Evolutionary conservation across 2,113 vertebrate genomes (phyloP), one percentile per base, ranked within the genome.

Genomic region (Puntigrus tetrazona): DNA sequence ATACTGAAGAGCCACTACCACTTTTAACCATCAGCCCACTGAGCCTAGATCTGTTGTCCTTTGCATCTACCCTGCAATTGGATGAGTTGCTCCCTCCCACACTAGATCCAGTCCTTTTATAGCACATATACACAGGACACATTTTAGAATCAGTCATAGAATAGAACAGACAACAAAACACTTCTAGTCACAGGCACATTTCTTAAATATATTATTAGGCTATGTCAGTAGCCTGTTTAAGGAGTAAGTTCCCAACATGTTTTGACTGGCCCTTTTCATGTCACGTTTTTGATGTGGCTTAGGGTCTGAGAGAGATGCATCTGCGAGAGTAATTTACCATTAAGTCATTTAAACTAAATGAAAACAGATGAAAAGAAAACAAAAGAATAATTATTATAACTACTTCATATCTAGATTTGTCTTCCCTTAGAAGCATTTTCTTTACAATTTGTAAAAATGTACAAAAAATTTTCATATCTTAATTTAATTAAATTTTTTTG

Each of bases 1-100:
- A 57, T 86, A 55, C 52, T 57, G 61, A 69, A 20, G 52, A 82
- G 76, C 55, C 83, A 72, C 67, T 75, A 74, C 65, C 78, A 72
- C 11, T 43, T 78, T 61, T 31, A 77, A 78, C 45, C 29, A 52
- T 57, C 31, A 59, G 6, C 72, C 20, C 25, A 20, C 47, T 20
- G 47, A 50, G 47, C 0, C 47, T 18, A 75, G 43, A 67, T 13
- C 18, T 1, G 18, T 5, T 10, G 18, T 69, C 18, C 34, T 69
- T 10, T 36, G 18, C 3, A 10, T 69, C 18, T 36, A 69, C 31
- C 65, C 18, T 69, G 31, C 31, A 36, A 2, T 55, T 36, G 18
- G 18, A 69, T 22, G 63, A 36, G 63, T 5, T 9, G 1, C 34
- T 69, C 65, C 22, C 31, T 10, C 8, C 1, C 16, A 67, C 29